phyloP scores from a whole-genome alignment of 2,888 invertebrate genomes.

The Clistopyga incitator region DNA sequence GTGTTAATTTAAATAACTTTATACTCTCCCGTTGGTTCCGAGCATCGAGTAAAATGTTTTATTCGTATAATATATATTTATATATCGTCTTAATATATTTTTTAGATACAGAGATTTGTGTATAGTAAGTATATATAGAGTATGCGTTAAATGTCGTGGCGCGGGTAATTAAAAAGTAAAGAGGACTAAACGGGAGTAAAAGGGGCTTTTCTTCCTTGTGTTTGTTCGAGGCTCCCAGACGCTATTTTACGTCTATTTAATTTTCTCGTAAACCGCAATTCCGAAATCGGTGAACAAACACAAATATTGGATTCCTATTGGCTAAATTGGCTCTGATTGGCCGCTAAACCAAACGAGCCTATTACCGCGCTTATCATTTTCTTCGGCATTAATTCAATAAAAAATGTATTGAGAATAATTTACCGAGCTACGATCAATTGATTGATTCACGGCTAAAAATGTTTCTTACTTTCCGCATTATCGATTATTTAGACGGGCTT shows the following conservation, averaged over 20 bases:
- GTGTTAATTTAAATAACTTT: not conserved
- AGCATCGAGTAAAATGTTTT: conserved; percentile 55
- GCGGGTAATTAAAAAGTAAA: not conserved
- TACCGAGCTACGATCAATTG: too few species aligned
- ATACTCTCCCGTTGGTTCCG: not conserved
- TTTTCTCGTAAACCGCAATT: not conserved
- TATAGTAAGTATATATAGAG: conserved; percentile 19
- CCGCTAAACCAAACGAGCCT: not conserved
- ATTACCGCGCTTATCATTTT: not conserved
- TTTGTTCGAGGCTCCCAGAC: not conserved
- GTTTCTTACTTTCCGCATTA: too few species aligned
- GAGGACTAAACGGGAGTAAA: not conserved
- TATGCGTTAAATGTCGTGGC: conserved; percentile 6
- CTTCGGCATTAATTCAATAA: too few species aligned
- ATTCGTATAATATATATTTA: conserved; percentile 36
- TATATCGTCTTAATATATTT: conserved; percentile 33
- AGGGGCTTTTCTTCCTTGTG: too few species aligned
- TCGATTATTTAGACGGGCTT: too few species aligned
- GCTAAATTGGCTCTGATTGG: not conserved
- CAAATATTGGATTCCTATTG: not conserved
- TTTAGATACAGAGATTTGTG: conserved; percentile 19
- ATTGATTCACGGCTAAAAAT: too few species aligned
- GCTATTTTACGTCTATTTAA: not conserved
- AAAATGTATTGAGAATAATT: too few species aligned
- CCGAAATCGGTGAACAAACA: not conserved